Evolutionary conservation across 2,888 invertebrate species (phyloP), one percentile per base, ranked within the genome.

Genomic region (Leucophenga montana): DNA sequence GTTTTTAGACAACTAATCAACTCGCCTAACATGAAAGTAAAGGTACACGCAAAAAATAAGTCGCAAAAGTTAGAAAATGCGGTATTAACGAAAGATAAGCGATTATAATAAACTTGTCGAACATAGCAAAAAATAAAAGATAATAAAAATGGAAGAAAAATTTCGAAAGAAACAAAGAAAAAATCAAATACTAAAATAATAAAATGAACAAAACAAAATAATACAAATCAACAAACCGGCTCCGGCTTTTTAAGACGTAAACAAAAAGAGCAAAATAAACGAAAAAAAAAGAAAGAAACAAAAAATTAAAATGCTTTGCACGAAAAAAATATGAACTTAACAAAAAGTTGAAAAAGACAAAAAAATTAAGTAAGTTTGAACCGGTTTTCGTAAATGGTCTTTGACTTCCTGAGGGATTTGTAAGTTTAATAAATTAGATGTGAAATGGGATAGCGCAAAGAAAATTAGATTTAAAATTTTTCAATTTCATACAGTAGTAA

Each of bases 191-290:
- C 3, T 27, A 27, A 27, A 27, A 27, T 27, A 3, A 3, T n/a
- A 64, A 46, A 46, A 27, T 11, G 16, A 31, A 27, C 56, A 62
- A 62, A 62, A 62, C 33, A 5, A n/a, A 16, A 31, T n/a, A 61
- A n/a, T 31, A 59, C 13, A 4, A 48, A 50, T n/a, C n/a, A 50
- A 14, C 44, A 46, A 46, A 56, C 56, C 56, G 56, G 56, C 56
- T 56, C 68, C 56, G 54, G 68, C 56, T 62, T 39, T 54, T 68
- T 50, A 14, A 56, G 20, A 48, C 18, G 61, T 68, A 68, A 68
- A 61, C 67, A 68, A 68, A 59, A 54, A 11, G 53, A 22, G 48
- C 14, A 22, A 62, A 46, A 50, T 11, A 39, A 39, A 39, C 11
- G 8, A 39, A 39, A 39, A 39, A 39, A 39, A 11, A 5, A 39